Evolutionary conservation across 2,888 invertebrate genomes (phyloP).

Genomic region (Exocentrus adspersus): DNA sequence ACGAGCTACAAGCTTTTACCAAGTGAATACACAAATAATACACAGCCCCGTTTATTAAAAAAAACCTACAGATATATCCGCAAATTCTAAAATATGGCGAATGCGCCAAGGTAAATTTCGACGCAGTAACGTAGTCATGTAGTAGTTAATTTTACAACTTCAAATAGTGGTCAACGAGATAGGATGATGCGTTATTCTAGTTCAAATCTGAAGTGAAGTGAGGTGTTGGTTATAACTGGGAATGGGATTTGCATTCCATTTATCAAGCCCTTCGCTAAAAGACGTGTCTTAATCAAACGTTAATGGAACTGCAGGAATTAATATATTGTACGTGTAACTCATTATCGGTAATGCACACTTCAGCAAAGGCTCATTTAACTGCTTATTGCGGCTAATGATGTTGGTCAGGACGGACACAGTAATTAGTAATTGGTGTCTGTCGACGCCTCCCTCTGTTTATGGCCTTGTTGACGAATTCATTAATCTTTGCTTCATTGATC

Average conservation of each 20-base stretch:
- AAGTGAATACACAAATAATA: no score
- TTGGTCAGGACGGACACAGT: conserved; percentile 15
- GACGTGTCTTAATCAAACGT: not conserved
- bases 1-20: no score
- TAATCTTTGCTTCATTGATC: conserved; percentile 9
- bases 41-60: no score
- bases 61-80: no score
- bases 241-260: not conserved
- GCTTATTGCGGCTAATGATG: conserved; percentile 13
- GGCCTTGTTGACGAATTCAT: conserved; percentile 11
- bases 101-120: no score
- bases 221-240: not conserved
- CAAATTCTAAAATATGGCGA: no score
- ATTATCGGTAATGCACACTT: conserved; percentile 1
- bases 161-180: no score
- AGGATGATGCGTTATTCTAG: no score
- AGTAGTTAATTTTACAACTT: no score
- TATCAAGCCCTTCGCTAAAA: not conserved
- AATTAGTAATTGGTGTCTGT: conserved; percentile 20
- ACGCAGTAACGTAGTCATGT: no score
- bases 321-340: conserved; percentile 6
- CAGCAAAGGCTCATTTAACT: conserved; percentile 8
- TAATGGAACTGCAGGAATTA: conserved; percentile 1
- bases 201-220: not conserved
- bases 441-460: conserved; percentile 16